A percentile compares a stretch with the other conserved stretches of the same genome.
Evolutionary conservation across 2,888 invertebrate species (phyloP).

Genomic region (Netelia melanura): DNA sequence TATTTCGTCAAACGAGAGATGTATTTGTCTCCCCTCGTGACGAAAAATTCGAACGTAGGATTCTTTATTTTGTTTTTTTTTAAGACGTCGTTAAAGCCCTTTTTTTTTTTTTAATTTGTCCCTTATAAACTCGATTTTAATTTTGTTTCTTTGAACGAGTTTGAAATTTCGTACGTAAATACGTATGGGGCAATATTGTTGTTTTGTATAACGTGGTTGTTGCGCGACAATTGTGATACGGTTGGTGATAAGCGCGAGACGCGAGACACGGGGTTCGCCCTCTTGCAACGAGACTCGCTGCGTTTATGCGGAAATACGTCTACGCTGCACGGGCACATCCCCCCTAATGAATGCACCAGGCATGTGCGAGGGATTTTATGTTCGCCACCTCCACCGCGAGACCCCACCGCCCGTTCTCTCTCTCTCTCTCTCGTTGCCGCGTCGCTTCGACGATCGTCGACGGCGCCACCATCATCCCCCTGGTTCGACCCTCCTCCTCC

Average conservation of each 20-base stretch:
- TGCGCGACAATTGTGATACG: background rate
- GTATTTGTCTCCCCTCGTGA: no score
- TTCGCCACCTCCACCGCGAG: slow-evolving; percentile 78
- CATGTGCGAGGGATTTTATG: slow-evolving; percentile 85
- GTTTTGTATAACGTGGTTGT: no score
- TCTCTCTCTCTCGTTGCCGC: slow-evolving; percentile 73
- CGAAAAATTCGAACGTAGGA: background rate
- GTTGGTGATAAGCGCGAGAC: slow-evolving; percentile 29
- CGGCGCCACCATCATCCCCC: slow-evolving; percentile 72
- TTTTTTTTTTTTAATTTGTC: no score
- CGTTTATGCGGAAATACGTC: slow-evolving; percentile 80
- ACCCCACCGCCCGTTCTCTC: slow-evolving; percentile 66
- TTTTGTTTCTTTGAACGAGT: no score
- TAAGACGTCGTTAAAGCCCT: background rate
- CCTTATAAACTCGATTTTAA: no score
- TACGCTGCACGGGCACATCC: slow-evolving; percentile 83
- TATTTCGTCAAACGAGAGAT: no score
- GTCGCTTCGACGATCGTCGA: slow-evolving; percentile 70
- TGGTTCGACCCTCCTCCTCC: slow-evolving; percentile 55
- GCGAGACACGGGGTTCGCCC: slow-evolving; percentile 63
- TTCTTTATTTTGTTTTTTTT: no score
- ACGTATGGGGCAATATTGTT: no score
- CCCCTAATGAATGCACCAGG: slow-evolving; percentile 84
- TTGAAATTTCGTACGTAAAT: no score
- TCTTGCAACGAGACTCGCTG: slow-evolving; percentile 69